Base-by-base conservation (phyloP, 2,797 vertebrate genomes). In the Triplophysa bombifrons region DNA sequence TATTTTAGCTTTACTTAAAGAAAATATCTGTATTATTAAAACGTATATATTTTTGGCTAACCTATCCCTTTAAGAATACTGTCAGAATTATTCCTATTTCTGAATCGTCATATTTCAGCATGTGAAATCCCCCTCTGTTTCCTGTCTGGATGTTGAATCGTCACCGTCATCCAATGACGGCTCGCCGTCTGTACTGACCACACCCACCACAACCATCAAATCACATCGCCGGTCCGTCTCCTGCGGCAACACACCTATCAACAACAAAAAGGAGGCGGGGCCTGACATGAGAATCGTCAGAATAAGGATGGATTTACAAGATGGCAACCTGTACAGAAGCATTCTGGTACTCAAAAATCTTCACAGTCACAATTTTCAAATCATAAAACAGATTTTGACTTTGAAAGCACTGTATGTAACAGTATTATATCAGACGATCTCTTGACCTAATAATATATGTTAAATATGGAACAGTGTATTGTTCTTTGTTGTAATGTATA, bases 241-340 rank as follows among this genome's bases (percentile, higher is more conserved):
- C 80, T 95, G 92, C 17, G 91, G 93, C 83, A 93, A 90, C 89
- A 91, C 88, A 76, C 85, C 93, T 25, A 60, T 86, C 69, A 83
- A 69, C 2, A 90, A 85, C 80, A 74, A 84, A 22, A 87, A 87
- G n/a, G 89, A 86, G 58, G 92, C 93, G 0, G 88, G 92, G 65
- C 92, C 94, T 2, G 96, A 98, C 34, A 96, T 96, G 88, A 88
- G 93, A 12, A 96, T 98, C 87, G 93, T 98, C 90, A 90, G 94
- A 25, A 96, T 96, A 50, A 91, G 95, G 82, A 95, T 97, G 94
- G 96, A 94, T 76, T 88, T 97, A 78, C 93, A 94, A 0, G 94
- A 96, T 0, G 96, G 94, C 74, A 97, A 96, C 86, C 85, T 98
- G 70, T 98, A 98, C 87, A 93, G 96, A 72, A 98, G 96, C 90